Evolutionary conservation across 1,140 invertebrate species (phyloP), one percentile per base, ranked within the genome.

Genomic region (Drosophila nebulosa): DNA sequence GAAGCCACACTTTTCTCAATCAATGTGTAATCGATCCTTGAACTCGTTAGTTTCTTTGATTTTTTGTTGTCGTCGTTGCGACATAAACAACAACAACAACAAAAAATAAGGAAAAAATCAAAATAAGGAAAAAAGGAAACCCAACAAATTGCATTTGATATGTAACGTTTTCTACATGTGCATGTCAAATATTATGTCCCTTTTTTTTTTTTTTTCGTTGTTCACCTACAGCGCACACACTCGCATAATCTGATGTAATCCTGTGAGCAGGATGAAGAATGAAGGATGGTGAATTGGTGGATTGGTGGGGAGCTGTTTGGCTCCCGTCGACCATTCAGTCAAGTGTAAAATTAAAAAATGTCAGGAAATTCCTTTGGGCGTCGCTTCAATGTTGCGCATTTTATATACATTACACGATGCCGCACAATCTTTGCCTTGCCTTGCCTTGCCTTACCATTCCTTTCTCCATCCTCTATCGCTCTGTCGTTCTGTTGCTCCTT

Each of bases 261-360:
- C 79, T 53, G 66, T 21, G 50, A 65, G 63, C 18, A 32, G 18
- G 39, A 42, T 21, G 39, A n/a, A 32, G 22, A 12, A n/a, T 1
- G 0, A 21, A 18, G 12, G 12, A n/a, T 12, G 24, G 21, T 4
- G 10, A n/a, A n/a, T n/a, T n/a, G n/a, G n/a, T n/a, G n/a, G n/a
- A n/a, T n/a, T n/a, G n/a, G n/a, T n/a, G 24, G 53, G 12, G 24
- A 52, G 21, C 10, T 35, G 51, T 64, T 61, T 65, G 57, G 32
- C 32, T 24, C 10, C 63, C 63, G 60, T 68, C 64, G 39, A 46
- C 39, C 78, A 85, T 58, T 78, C 81, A 85, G 81, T 85, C 83
- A 81, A 86, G 81, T 85, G 81, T 85, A 85, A 85, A 85, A 85
- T 85, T 85, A 85, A 85, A 85, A 85, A 85, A 85, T 85, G 83